Conservation (phyloP, 2,888 invertebrate species). For the Melipona beecheii region DNA sequence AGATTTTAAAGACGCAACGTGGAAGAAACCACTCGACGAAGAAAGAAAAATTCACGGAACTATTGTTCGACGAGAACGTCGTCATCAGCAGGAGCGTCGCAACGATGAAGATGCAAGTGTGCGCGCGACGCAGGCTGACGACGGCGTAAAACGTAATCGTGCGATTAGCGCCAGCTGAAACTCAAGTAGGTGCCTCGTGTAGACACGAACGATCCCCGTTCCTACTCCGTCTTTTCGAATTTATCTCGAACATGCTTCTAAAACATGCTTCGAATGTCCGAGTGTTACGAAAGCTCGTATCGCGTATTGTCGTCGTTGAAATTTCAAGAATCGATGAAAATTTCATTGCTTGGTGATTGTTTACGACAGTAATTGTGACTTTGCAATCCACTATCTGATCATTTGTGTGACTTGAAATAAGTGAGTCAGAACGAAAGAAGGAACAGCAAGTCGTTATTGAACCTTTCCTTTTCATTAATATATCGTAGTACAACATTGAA, state of each 20-base stretch:
- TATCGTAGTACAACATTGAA: too few species aligned
- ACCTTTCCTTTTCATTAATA: too few species aligned
- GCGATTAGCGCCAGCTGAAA: slow-evolving; percentile 69
- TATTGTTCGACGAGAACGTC: slow-evolving; percentile 15
- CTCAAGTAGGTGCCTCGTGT: slow-evolving; percentile 47
- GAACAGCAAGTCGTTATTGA: too few species aligned
- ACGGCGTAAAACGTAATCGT: slow-evolving; percentile 57
- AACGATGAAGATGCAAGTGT: slow-evolving; percentile 72
- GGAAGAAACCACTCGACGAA: not conserved
- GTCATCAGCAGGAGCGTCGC: slow-evolving; percentile 41
- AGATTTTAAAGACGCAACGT: not conserved
- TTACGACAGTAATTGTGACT: too few species aligned
- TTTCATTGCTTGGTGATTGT: too few species aligned
- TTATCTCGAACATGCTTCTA: slow-evolving; percentile 13
- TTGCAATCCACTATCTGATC: too few species aligned
- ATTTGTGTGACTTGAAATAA: too few species aligned
- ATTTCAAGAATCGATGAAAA: too few species aligned
- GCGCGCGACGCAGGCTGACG: slow-evolving; percentile 55
- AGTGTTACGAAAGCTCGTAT: not conserved
- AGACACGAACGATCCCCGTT: slow-evolving; percentile 38
- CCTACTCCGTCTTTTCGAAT: slow-evolving; percentile 27
- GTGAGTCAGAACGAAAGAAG: too few species aligned
- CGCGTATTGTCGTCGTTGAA: too few species aligned
- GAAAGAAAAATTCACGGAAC: not conserved
- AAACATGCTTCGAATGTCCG: not conserved